Conservation (phyloP, 2,113 vertebrate species). For the Aspidoscelis tigris region DNA sequence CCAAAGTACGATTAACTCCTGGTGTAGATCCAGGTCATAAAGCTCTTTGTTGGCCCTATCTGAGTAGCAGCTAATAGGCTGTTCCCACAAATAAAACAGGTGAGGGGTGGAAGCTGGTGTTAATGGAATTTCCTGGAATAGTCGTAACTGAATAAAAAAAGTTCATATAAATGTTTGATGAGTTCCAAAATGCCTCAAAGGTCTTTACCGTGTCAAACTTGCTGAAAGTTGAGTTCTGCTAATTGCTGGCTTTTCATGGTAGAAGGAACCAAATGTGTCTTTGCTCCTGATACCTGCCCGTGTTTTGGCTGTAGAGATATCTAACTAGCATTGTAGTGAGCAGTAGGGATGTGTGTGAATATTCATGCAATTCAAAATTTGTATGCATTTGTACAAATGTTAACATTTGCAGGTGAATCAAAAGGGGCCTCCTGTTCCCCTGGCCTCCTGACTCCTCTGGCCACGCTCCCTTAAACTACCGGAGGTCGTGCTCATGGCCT, state of each 20-base stretch:
- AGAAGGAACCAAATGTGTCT: too few relatives aligned
- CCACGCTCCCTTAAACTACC: too few relatives aligned
- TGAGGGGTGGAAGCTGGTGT: constrained; percentile 20
- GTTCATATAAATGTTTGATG: not conserved
- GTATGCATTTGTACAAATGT: too few relatives aligned
- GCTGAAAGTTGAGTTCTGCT: not conserved
- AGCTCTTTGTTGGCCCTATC: constrained; percentile 8
- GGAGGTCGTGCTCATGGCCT: too few relatives aligned
- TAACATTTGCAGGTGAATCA: too few relatives aligned
- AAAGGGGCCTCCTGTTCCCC: too few relatives aligned
- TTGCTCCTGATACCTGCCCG: too few relatives aligned
- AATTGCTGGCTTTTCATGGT: accelerated
- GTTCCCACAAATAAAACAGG: not conserved
- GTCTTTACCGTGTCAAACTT: constrained; percentile 15
- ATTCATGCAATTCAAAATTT: too few relatives aligned
- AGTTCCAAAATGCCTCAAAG: not conserved
- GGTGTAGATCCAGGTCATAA: not conserved
- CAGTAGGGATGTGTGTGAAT: too few relatives aligned
- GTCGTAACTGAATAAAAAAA: not conserved
- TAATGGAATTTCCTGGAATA: not conserved
- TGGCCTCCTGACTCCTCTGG: too few relatives aligned
- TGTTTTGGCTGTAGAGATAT: too few relatives aligned
- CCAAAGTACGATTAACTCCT: constrained; percentile 1
- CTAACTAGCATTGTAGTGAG: too few relatives aligned
- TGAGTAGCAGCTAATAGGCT: not conserved